Conservation (phyloP, 1,140 invertebrate genomes). For the Ooceraea biroi region DNA sequence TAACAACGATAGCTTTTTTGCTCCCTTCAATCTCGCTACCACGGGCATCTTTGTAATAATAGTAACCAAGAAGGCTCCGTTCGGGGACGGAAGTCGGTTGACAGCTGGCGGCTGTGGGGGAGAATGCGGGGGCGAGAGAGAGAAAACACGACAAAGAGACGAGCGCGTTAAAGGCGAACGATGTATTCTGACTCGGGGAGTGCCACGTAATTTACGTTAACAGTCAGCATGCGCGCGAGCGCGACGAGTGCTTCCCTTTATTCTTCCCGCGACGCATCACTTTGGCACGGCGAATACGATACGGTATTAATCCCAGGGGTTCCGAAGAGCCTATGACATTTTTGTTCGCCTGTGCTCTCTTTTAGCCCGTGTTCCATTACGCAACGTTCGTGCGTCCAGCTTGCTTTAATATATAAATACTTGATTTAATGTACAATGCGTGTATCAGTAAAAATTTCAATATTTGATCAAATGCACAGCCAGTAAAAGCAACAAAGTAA, state of each 20-base stretch:
- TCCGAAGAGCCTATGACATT: conserved; percentile 15
- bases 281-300: conserved; percentile 24
- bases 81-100: conserved; percentile 78
- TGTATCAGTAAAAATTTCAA: conserved; percentile 50
- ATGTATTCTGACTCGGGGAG: conserved; percentile 41
- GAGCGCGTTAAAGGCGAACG: conserved; percentile 68
- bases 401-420: conserved; percentile 48
- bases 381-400: not conserved
- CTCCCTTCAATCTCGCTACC: conserved; percentile 52
- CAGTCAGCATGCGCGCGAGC: conserved; percentile 41
- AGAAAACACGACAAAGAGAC: conserved; percentile 32
- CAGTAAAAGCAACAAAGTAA: conserved; percentile 49
- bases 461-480: conserved; percentile 45
- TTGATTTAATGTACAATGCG: conserved; percentile 30
- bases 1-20: conserved; percentile 38
- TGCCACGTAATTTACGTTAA: conserved; percentile 75
- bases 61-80: conserved; percentile 61
- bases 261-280: conserved; percentile 21
- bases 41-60: conserved; percentile 75
- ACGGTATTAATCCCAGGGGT: conserved; percentile 29
- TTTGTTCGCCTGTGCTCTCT: conserved; percentile 36
- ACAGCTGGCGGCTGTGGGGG: conserved; percentile 74
- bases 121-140: conserved; percentile 19
- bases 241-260: conserved; percentile 38
- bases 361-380: conserved; percentile 20